Percentiles rank a stretch among this genome's conserved stretches.
These are phyloP conservation scores for Gymnodraco acuticeps DNA, from an alignment of 2,797 vertebrate species.

Conservation along the genomic window DNA sequence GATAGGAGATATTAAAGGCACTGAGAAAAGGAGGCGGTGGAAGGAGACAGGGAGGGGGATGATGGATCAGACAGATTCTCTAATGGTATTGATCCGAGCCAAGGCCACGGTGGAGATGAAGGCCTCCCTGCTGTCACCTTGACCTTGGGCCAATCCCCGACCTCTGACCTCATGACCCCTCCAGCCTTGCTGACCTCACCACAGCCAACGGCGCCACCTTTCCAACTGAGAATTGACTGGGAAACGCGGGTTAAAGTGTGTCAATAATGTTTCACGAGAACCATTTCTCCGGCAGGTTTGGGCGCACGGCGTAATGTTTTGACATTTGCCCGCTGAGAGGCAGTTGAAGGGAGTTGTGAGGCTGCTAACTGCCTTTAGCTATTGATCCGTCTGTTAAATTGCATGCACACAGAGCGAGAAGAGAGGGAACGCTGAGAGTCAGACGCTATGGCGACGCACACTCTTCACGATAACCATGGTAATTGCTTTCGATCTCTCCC, in stretches of 20 bases:
- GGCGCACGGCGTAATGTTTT: slow-evolving; percentile 88
- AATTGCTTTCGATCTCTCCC: slow-evolving; percentile 98
- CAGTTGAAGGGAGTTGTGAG: slow-evolving; percentile 87
- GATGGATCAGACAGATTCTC: slow-evolving; percentile 86
- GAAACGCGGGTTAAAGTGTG: slow-evolving; percentile 94
- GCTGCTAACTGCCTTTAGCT: slow-evolving; percentile 90
- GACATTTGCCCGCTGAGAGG: slow-evolving; percentile 91
- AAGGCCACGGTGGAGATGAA: slow-evolving; percentile 90
- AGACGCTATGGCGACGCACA: slow-evolving; percentile 40
- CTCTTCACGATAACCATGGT: slow-evolving; percentile 81
- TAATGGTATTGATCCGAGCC: slow-evolving; percentile 92
- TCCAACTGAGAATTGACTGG: slow-evolving; percentile 95
- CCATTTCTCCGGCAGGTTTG: slow-evolving; percentile 86
- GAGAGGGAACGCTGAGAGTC: slow-evolving; percentile 51
- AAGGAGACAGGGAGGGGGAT: slow-evolving; percentile 33
- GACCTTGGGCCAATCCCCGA: slow-evolving; percentile 90
- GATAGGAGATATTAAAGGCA: slow-evolving; percentile 54
- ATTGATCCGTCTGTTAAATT: slow-evolving; percentile 97
- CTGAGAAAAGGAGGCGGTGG: slow-evolving; percentile 28
- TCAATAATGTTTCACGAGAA: slow-evolving; percentile 97
- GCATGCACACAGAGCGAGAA: slow-evolving; percentile 80
- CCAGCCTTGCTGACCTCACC: slow-evolving; percentile 59
- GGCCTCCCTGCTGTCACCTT: slow-evolving; percentile 90
- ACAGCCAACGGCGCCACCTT: slow-evolving; percentile 60
- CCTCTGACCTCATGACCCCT: slow-evolving; percentile 62